Evolutionary conservation across 2,888 invertebrate genomes (phyloP).

Genomic region (Pachymerium ferrugineum): DNA sequence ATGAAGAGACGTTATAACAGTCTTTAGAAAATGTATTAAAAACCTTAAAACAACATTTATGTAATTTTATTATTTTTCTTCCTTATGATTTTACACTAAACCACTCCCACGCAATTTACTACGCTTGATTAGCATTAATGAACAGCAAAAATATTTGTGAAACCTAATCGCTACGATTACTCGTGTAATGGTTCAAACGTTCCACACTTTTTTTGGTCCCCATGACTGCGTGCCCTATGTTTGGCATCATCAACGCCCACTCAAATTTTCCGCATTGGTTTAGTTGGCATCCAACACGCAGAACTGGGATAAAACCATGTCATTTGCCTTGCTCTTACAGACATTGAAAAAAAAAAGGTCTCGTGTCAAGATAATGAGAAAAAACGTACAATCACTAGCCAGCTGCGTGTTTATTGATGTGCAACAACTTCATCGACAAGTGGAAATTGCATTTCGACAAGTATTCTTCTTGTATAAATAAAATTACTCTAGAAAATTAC

Average conservation of each 20-base stretch:
- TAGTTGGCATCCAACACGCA: not conserved
- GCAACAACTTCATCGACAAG: not conserved
- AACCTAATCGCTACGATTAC: not conserved
- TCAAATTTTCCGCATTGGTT: not conserved
- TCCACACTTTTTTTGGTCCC: not conserved
- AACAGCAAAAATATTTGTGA: not conserved
- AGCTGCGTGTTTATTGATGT: not conserved
- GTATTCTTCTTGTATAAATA: not conserved
- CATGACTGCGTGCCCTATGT: conserved; percentile 16
- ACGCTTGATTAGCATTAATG: conserved; percentile 19
- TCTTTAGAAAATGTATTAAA: too few relatives aligned
- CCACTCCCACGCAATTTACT: too few relatives aligned
- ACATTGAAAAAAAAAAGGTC: conserved; percentile 4
- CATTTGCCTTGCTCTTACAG: not conserved
- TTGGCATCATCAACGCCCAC: not conserved
- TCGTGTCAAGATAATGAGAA: conserved; percentile 18
- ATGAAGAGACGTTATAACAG: too few relatives aligned
- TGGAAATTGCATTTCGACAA: not conserved
- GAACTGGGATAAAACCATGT: not conserved
- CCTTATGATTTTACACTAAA: not conserved
- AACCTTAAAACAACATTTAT: too few relatives aligned
- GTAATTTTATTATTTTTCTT: too few relatives aligned
- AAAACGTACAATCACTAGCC: not conserved
- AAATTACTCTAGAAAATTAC: not conserved
- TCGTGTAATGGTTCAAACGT: too few relatives aligned